Percentiles rank a stretch among this genome's conserved stretches.
phyloP scores from a whole-genome alignment of 2,113 vertebrate species.

The Tachuris rubrigastra region DNA sequence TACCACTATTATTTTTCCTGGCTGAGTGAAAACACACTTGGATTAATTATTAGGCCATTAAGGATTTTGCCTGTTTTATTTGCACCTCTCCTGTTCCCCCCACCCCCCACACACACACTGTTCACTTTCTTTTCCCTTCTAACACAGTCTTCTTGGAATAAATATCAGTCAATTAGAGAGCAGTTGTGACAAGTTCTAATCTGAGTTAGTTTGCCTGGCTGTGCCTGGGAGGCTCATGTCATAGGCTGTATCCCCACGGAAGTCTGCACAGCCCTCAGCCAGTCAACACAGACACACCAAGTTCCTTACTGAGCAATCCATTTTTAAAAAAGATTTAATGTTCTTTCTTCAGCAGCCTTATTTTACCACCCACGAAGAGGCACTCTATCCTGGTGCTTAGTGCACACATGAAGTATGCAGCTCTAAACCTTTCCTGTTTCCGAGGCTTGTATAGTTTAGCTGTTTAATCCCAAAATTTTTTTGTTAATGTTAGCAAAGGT shows the following conservation, averaged over 20 bases:
- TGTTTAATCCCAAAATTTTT: not conserved
- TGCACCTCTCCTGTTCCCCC: fast-evolving
- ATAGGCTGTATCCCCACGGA: not conserved
- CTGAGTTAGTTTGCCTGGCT: not conserved
- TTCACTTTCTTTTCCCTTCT: not conserved
- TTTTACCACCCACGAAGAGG: not conserved
- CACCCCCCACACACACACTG: too few relatives aligned
- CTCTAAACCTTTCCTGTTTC: not conserved
- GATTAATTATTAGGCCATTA: not conserved
- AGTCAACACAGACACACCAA: not conserved
- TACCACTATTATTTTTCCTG: not conserved
- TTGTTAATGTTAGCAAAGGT: not conserved
- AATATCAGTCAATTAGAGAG: not conserved
- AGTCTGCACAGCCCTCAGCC: not conserved
- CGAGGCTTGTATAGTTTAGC: not conserved
- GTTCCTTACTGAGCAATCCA: not conserved
- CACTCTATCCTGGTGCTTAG: not conserved
- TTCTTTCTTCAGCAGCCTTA: not conserved
- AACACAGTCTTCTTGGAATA: not conserved
- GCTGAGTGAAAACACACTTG: not conserved
- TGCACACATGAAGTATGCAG: not conserved
- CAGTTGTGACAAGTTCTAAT: not conserved
- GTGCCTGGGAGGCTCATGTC: not conserved
- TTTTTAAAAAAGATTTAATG: not conserved
- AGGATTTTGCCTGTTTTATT: not conserved